Evolutionary conservation across 92 coral and sea anemone species (phyloP), one percentile per base, ranked within the genome.

Genomic region (Epizoanthus scotinus): DNA sequence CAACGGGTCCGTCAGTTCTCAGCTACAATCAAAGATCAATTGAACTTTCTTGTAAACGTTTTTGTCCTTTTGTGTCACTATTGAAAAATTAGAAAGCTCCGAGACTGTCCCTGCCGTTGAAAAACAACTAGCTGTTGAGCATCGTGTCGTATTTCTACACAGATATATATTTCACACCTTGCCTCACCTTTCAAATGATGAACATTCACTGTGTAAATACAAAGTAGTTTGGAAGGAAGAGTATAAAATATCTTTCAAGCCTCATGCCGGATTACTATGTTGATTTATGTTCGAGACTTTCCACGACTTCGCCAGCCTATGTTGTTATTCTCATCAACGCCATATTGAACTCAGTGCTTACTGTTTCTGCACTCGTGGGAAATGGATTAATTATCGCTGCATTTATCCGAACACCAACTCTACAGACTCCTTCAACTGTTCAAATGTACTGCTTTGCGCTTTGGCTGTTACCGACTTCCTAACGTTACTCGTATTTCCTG

Each of bases 331-430:
- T 53, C 3, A 5, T 53, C 58, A 53, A 53, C 12, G 58, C 20
- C 58, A 19, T 53, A 2, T 19, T 53, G 2, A 53, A 53, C 8
- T 53, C 58, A 53, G 58, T 53, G 17, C 12, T 53, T 53, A 18
- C 6, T 53, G 17, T 56, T 5, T 17, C 25, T 56, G 62, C 62
- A 18, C 3, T 56, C 21, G 62, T 56, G 3, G 62, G 62, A 18
- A 56, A 56, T 56, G 62, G 62, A 56, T 24, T 56, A 56, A 56
- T 14, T 56, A 56, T 56, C 62, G 62, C 62, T 3, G 62, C 62
- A 56, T 56, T 56, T 56, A 24, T 6, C 62, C 62, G 62, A 56
- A 56, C 62, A 12, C 62, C 62, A 2, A 17, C 62, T 56, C 62
- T 56, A 56, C 62, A 24, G 25, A 56, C 62, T 56, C 62, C 62